Base-by-base conservation (phyloP, 2,113 vertebrate genomes). In the Eubucco bourcierii region DNA sequence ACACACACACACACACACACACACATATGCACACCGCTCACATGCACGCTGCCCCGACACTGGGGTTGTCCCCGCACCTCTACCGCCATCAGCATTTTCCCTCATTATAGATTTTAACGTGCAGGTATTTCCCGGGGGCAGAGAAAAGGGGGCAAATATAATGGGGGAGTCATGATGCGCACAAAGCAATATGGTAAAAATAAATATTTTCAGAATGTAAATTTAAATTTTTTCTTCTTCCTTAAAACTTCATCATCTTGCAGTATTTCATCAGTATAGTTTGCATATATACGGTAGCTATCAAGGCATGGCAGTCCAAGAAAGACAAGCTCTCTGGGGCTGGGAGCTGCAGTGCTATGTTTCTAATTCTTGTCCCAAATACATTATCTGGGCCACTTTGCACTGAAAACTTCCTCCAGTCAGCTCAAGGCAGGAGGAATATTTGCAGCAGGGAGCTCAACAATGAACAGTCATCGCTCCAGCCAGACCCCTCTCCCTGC, bases 141-240 rank as follows among this genome's bases (percentile, higher is more conserved):
- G 61, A 24, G 71, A 59, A 86, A 67, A 28, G 14, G 37, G 59
- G 15, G 23, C 8, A 1, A 33, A 78, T 89, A 88, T 58, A 85
- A 78, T 97, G 89, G 68, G 96, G 96, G 85, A 90, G 96, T 95
- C 97, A 98, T 31, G 95, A 98, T 97, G 95, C 90, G 93, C 92
- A 84, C 97, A 97, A 97, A 98, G 98, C 97, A 96, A 96, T 91
- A 97, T 97, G 98, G 98, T 96, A 98, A 95, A 96, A 95, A 93
- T 99, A 99, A 99, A 99, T 99, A 99, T 97, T 98, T 98, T 96
- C 77, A 4, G 72, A 95, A 85, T 97, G 98, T 98, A 98, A 98
- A 98, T 98, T 97, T 98, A 97, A 98, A 97, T 44, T 52, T 97
- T 97, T 97, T 97, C 97, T 96, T 98, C 94, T 68, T 95, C 93